Evolutionary conservation across 2,113 vertebrate species (phyloP), one percentile per base, ranked within the genome.

Genomic region (Sander vitreus): DNA sequence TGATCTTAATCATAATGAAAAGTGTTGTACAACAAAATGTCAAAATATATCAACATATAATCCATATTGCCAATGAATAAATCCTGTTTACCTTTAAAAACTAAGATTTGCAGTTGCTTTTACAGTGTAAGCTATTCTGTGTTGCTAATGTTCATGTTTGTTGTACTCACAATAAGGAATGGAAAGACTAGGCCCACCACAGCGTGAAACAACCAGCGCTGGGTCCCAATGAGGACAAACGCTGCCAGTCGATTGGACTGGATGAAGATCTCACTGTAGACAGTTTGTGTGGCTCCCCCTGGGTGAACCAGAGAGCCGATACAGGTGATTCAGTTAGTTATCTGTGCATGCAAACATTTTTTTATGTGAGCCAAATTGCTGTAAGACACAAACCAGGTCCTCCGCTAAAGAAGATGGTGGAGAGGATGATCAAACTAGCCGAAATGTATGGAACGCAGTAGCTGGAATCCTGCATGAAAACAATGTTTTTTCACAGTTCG

Each of bases 391-490:
- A 89, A 97, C 96, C 94, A 89, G 96, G 96, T 27, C 96, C 96
- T 91, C 94, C 91, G 5, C 88, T 85, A 77, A 91, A 96, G 85
- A 83, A 95, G 87, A 96, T 82, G 43, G 95, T 85, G 83, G 95
- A 96, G 84, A 96, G 76, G 86, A 96, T 92, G 78, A 97, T 90
- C 27, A 97, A 87, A 45, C 73, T 53, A 27, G 87, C 82, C 2
- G 94, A 95, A 45, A 88, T 78, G 78, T 96, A 96, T 18, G 96
- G 93, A 78, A 95, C 53, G 95, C 96, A 97, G 23, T 30, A 62
- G 67, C 73, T 83, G 15, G 68, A 86, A 55, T 95, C 93, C 97
- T 97, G 47, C 15, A 77, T 84, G 58, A 30, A 45, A n/a, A 76
- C 8, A 39, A 8, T 8, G 36, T 51, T 60, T 21, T 63, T 39